These are phyloP conservation scores for Merodon equestris DNA, from an alignment of 2,888 invertebrate species.

Conservation along the genomic window DNA sequence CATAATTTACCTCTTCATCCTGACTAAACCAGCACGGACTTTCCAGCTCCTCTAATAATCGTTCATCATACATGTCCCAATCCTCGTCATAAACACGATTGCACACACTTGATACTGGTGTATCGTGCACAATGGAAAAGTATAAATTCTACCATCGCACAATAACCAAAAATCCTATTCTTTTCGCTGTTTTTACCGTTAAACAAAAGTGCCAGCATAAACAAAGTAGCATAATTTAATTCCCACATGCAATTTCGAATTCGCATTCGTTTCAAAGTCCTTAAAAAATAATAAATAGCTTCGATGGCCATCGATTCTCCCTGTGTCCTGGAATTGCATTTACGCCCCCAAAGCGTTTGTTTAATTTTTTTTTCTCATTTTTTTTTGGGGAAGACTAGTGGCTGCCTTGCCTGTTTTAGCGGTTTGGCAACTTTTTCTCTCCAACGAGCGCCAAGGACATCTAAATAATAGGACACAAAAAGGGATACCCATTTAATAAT, in stretches of 20 bases:
- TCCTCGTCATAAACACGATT: slow-evolving; percentile 14
- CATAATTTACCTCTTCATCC: too few species aligned
- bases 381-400: too few species aligned
- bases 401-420: slow-evolving; percentile 46
- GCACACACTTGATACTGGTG: slow-evolving; percentile 13
- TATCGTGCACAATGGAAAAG: slow-evolving; percentile 35
- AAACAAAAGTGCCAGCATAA: slow-evolving; percentile 53
- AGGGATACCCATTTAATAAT: slow-evolving; percentile 62
- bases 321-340: slow-evolving; percentile 23
- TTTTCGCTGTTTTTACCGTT: slow-evolving; percentile 57
- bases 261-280: slow-evolving; percentile 54
- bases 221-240: slow-evolving; percentile 66
- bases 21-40: slow-evolving; percentile 34
- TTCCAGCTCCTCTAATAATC: slow-evolving; percentile 51
- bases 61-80: slow-evolving; percentile 41
- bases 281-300: slow-evolving; percentile 17
- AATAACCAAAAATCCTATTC: slow-evolving; percentile 63
- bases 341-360: slow-evolving; percentile 48
- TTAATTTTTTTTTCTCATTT: slow-evolving; percentile 7
- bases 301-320: slow-evolving; percentile 60
- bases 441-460: slow-evolving; percentile 32
- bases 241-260: slow-evolving; percentile 66
- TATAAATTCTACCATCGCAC: slow-evolving; percentile 48
- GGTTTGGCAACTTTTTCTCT: slow-evolving; percentile 55
- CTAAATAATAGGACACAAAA: background rate